phyloP scores from a whole-genome alignment of 2,113 vertebrate species.

The Labeo rohita region DNA sequence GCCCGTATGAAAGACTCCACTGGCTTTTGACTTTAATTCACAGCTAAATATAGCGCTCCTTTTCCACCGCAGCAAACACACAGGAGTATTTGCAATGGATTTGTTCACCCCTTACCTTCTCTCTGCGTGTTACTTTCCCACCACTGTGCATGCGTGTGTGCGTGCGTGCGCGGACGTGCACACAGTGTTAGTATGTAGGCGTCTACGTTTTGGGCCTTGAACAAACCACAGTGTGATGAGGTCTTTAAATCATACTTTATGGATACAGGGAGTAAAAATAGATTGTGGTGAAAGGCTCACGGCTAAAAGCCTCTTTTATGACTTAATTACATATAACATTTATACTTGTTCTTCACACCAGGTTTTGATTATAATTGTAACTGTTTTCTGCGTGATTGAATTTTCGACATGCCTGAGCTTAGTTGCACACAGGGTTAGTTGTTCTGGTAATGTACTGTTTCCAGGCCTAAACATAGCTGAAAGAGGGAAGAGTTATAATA shows the following conservation, averaged over 20 bases:
- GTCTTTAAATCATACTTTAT: conserved; percentile 70
- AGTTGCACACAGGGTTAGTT: conserved; percentile 67
- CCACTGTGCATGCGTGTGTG: conserved; percentile 43
- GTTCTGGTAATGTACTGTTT: conserved; percentile 71
- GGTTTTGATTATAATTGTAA: conserved; percentile 72
- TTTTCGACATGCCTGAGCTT: conserved; percentile 62
- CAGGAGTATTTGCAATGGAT: conserved; percentile 51
- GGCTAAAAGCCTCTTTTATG: conserved; percentile 71
- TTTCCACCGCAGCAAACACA: conserved; percentile 56
- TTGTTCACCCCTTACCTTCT: conserved; percentile 52
- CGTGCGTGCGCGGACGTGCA: conserved; percentile 17
- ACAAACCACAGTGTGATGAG: conserved; percentile 63
- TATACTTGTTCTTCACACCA: conserved; percentile 65
- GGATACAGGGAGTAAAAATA: conserved; percentile 72
- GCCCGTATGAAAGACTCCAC: conserved; percentile 73
- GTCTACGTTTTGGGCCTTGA: conserved; percentile 59
- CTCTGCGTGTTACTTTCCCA: conserved; percentile 40
- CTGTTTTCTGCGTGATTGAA: conserved; percentile 52
- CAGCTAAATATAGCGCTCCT: conserved; percentile 71
- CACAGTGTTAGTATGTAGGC: conserved; percentile 55
- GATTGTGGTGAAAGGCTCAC: conserved; percentile 65
- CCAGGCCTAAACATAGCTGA: conserved; percentile 68
- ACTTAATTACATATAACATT: conserved; percentile 74
- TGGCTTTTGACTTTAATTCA: conserved; percentile 75
- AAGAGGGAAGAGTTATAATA: conserved; percentile 64